A percentile compares a stretch with the other conserved stretches of the same genome.
These are phyloP conservation scores for Opisthocomus hoazin DNA, from an alignment of 2,113 vertebrate genomes.

Conservation along the genomic window DNA sequence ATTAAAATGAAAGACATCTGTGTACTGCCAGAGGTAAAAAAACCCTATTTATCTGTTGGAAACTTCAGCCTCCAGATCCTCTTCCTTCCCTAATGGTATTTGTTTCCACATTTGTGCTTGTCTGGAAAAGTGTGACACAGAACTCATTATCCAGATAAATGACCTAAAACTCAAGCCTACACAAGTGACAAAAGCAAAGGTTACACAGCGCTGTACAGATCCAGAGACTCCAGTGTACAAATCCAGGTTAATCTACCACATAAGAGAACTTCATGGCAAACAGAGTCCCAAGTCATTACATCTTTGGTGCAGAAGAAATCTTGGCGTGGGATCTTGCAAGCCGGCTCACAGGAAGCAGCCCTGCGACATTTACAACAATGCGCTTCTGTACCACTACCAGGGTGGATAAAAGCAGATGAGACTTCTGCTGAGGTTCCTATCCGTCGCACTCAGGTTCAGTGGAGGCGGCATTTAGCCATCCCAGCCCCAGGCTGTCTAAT, in stretches of 20 bases:
- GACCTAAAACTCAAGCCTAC: neutral
- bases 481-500: neutral
- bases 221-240: neutral
- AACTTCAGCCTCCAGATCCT: neutral
- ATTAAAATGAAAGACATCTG: neutral
- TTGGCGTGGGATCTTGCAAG: neutral
- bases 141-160: constrained; percentile 29
- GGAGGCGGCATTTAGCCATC: neutral
- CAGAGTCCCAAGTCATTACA: neutral
- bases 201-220: neutral
- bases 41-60: neutral
- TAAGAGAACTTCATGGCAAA: neutral
- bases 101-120: neutral
- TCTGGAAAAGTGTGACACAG: constrained; percentile 21
- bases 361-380: rapidly evolving
- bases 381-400: neutral
- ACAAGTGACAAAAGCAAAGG: neutral
- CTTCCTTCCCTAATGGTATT: neutral
- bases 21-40: neutral
- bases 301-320: neutral
- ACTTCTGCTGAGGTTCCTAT: neutral
- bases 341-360: neutral
- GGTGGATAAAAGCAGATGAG: neutral
- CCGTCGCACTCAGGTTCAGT: neutral
- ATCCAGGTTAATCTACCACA: neutral